Percentiles rank a stretch among this genome's conserved stretches.
phyloP scores from a whole-genome alignment of 2,797 vertebrate species.

The Chelon auratus region DNA sequence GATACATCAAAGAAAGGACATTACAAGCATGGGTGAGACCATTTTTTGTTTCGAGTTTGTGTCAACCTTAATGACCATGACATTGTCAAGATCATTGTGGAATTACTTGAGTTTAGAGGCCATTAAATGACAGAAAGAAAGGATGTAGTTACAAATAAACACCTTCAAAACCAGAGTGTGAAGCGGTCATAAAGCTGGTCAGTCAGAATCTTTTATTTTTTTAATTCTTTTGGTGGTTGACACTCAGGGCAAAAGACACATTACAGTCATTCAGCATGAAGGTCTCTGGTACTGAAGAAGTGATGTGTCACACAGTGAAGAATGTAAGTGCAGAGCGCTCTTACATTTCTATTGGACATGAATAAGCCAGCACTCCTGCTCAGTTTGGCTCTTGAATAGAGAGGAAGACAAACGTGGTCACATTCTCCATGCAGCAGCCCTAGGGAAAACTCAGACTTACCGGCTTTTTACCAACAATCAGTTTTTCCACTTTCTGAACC shows the following conservation, averaged over 20 bases:
- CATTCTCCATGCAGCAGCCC: slow-evolving; percentile 8
- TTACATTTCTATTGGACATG: slow-evolving; percentile 35
- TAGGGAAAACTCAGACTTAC: slow-evolving; percentile 80
- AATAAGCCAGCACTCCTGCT: slow-evolving; percentile 30
- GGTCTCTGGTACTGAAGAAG: slow-evolving; percentile 44
- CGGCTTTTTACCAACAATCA: slow-evolving; percentile 98
- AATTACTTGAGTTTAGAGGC: slow-evolving; percentile 30
- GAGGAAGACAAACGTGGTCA: slow-evolving; percentile 39
- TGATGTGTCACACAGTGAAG: slow-evolving; percentile 37
- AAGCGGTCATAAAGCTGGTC: slow-evolving; percentile 37
- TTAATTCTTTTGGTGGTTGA: neutral
- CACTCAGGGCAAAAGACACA: slow-evolving; percentile 35
- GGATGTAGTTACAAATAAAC: slow-evolving; percentile 23
- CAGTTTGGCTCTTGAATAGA: slow-evolving; percentile 31
- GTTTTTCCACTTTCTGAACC: slow-evolving; percentile 98
- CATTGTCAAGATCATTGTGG: neutral
- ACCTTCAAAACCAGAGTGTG: slow-evolving; percentile 28
- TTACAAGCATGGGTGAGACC: neutral
- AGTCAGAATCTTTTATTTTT: slow-evolving; percentile 4
- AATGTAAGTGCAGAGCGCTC: slow-evolving; percentile 34
- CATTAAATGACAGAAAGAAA: neutral
- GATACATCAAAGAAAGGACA: slow-evolving; percentile 3
- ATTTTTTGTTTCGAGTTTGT: neutral
- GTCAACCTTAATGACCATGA: neutral
- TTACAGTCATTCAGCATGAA: slow-evolving; percentile 49